Evolutionary conservation across 2,113 vertebrate species (phyloP), one percentile per base, ranked within the genome.

Genomic region (Cyphomyrus discorhynchus): DNA sequence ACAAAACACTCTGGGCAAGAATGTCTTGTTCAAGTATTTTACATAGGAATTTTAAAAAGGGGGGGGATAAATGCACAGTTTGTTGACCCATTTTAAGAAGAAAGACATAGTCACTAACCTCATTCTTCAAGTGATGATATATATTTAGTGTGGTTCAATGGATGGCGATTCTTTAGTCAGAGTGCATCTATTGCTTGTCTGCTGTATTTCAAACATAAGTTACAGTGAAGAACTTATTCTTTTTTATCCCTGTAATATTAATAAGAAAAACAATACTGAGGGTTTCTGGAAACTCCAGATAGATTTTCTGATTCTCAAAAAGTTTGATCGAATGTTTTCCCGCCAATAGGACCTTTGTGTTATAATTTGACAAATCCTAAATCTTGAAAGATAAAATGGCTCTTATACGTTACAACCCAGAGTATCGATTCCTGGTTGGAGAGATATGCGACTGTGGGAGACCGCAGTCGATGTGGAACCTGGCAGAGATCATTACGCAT

Each of bases 321-420:
- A 46, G 42, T 88, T 86, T 83, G 46, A 89, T 62, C 42, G 47
- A 91, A 90, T 89, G 89, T 88, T 87, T 92, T 86, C 27, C 86
- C 46, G 35, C 66, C 86, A 45, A 56, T 39, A 39, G 70, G 88
- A 88, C 86, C 89, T 91, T 92, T 92, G 9, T 47, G 7, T 88
- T 80, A 13, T 91, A 86, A 90, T 90, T 74, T 90, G 91, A 89
- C 88, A 82, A 90, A 92, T 91, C 52, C 62, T 53, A 52, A 42
- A 89, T 91, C 56, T 86, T 31, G 42, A 66, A 80, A 86, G 53
- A 88, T 83, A 49, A 86, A 91, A 91, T 91, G 45, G 53, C 56
- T 90, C 91, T 89, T 91, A 91, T 91, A 70, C 89, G 45, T 90
- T 56, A n/a, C 52, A 58, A 50, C 58, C 88, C 9, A 31, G 56